These are phyloP conservation scores for Tetramorium alpestre DNA, from an alignment of 1,140 invertebrate species.

Conservation along the genomic window DNA sequence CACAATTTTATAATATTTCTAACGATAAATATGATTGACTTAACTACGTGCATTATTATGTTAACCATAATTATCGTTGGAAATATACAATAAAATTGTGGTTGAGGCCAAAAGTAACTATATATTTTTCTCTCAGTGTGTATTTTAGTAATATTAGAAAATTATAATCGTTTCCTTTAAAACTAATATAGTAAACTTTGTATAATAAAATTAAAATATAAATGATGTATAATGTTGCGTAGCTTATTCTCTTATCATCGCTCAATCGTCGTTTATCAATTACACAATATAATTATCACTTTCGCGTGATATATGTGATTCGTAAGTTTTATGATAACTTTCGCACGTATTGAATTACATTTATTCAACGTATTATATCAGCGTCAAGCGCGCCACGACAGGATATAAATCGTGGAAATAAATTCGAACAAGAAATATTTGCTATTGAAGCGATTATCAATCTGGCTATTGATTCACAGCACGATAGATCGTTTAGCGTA, in stretches of 20 bases:
- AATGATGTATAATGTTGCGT: neutral
- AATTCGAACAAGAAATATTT: constrained; percentile 42
- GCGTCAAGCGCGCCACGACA: neutral
- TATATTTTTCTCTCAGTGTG: no score
- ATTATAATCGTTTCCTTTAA: neutral
- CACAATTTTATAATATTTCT: no score
- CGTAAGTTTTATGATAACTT: neutral
- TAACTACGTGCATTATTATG: no score
- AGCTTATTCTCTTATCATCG: neutral
- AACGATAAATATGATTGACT: no score
- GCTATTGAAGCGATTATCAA: constrained; percentile 64
- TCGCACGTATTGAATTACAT: neutral
- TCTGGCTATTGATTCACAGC: constrained; percentile 47
- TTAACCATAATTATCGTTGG: no score
- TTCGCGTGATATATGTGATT: neutral
- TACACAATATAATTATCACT: neutral
- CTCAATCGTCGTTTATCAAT: neutral
- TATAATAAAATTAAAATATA: neutral
- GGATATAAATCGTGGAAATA: constrained; percentile 55
- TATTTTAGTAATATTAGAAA: neutral
- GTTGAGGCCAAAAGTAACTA: no score
- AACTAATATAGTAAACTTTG: neutral
- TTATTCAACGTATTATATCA: neutral
- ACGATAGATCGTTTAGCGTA: constrained; percentile 67
- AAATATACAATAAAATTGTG: no score